Evolutionary conservation across 2,888 invertebrate genomes (phyloP).

Genomic region (Habrosyne pyritoides): DNA sequence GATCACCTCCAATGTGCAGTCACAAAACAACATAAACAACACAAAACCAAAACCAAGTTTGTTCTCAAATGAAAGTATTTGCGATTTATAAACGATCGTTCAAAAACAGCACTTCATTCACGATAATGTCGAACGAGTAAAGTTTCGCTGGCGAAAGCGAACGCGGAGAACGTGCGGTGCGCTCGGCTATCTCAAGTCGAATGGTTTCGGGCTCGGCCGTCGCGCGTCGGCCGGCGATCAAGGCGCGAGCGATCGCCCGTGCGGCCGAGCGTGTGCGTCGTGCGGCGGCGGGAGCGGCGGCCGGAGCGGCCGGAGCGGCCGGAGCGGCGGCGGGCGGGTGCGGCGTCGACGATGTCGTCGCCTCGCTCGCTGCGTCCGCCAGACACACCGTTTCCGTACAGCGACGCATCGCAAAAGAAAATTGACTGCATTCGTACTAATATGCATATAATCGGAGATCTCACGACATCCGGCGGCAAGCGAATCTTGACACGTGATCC

Average conservation of each 20-base stretch:
- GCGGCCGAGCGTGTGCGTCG: constrained; percentile 21
- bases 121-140: constrained; percentile 63
- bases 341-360: constrained; percentile 20
- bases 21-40: constrained; percentile 76
- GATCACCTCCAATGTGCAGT: constrained; percentile 74
- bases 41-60: constrained; percentile 68
- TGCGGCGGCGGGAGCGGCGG: constrained; percentile 23
- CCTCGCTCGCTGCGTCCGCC: constrained; percentile 17
- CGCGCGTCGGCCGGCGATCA: constrained; percentile 8
- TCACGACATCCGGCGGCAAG: constrained; percentile 52
- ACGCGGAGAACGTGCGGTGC: constrained; percentile 56
- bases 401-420: constrained; percentile 53
- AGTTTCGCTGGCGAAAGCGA: constrained; percentile 62
- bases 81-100: constrained; percentile 48
- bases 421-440: constrained; percentile 58
- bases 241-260: constrained; percentile 5
- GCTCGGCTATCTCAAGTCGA: constrained; percentile 66
- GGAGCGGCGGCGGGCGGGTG: constrained; percentile 25
- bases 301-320: constrained; percentile 15
- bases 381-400: constrained; percentile 47
- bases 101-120: constrained; percentile 70
- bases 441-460: constrained; percentile 68
- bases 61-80: constrained; percentile 56
- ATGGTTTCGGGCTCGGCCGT: constrained; percentile 38
- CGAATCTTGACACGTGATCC: constrained; percentile 5